Conservation (phyloP, 2,888 invertebrate genomes). For the Diadegma fenestrale region DNA sequence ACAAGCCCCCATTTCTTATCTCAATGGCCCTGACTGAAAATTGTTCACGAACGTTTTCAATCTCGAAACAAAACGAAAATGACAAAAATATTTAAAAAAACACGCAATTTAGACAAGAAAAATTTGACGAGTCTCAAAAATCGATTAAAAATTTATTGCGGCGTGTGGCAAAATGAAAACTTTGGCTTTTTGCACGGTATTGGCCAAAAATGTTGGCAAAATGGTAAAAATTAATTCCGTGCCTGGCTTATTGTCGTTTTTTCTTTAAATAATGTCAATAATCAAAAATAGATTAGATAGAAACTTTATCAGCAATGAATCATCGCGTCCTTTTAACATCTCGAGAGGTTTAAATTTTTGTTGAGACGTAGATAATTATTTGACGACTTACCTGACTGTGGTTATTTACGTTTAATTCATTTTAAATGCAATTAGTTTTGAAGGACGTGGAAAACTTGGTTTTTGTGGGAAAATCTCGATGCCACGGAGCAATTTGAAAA, state of each 20-base stretch:
- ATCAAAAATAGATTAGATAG: not conserved
- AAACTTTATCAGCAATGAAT: not conserved
- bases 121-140: not conserved
- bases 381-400: not conserved
- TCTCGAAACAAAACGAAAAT: not conserved
- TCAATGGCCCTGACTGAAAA: not conserved
- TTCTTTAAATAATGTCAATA: not conserved
- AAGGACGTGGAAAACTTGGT: not conserved
- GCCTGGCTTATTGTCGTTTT: not conserved
- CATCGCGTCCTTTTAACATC: not conserved
- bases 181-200: not conserved
- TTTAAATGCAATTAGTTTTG: not conserved
- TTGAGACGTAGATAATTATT: not conserved
- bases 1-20: constrained; percentile 1
- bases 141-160: not conserved
- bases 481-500: not conserved
- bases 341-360: not conserved
- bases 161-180: not conserved
- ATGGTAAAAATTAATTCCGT: not conserved
- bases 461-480: not conserved
- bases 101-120: not conserved
- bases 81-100: not conserved
- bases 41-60: not conserved
- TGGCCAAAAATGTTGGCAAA: not conserved
- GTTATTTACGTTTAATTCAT: not conserved